Conservation (phyloP, 2,888 invertebrate genomes). For the Pollenia amentaria region DNA sequence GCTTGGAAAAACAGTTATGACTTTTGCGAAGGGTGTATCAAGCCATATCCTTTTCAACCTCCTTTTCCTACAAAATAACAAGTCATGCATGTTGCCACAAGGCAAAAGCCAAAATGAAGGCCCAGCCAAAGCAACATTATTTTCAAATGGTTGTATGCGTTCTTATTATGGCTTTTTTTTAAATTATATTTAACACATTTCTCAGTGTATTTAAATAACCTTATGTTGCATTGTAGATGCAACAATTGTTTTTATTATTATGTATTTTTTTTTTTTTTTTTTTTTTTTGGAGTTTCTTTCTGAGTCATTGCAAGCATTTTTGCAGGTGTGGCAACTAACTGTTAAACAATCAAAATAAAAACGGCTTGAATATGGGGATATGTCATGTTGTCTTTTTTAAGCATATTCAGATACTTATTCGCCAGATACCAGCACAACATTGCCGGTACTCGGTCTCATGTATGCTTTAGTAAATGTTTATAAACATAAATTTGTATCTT, state of each 20-base stretch:
- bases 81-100: too few species aligned
- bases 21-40: too few species aligned
- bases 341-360: slow-evolving; percentile 67
- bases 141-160: too few species aligned
- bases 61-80: too few species aligned
- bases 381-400: slow-evolving; percentile 63
- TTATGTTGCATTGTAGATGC: slow-evolving; percentile 24
- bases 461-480: slow-evolving; percentile 8
- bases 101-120: too few species aligned
- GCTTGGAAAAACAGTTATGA: too few species aligned
- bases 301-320: slow-evolving; percentile 70
- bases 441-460: background rate
- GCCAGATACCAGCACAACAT: background rate
- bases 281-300: slow-evolving; percentile 11
- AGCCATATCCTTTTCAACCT: too few species aligned
- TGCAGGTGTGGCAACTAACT: slow-evolving; percentile 80
- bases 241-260: slow-evolving; percentile 43
- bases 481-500: slow-evolving; percentile 57
- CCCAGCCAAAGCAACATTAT: too few species aligned
- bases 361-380: slow-evolving; percentile 64
- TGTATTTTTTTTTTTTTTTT: slow-evolving; percentile 2
- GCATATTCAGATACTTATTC: slow-evolving; percentile 24
- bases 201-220: slow-evolving; percentile 3
- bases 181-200: background rate
- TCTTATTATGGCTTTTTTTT: too few species aligned